Conservation (phyloP, 2,113 vertebrate genomes). For the Egretta garzetta region DNA sequence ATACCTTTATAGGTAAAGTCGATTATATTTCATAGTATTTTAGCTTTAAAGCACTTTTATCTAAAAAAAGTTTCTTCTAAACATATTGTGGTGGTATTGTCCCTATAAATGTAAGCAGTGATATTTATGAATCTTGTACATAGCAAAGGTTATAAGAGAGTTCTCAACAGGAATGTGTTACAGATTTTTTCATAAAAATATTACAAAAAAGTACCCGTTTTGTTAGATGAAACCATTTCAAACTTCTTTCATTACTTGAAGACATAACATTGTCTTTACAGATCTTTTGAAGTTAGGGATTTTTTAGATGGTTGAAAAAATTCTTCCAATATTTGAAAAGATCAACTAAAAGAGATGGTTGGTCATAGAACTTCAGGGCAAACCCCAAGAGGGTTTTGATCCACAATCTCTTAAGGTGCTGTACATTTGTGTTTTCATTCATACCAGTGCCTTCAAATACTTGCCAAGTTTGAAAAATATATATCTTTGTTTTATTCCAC, state of each 20-base stretch:
- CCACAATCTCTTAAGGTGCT: constrained; percentile 43
- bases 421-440: constrained; percentile 67
- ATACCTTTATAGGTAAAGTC: background rate
- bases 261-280: constrained; percentile 59
- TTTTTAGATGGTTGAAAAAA: constrained; percentile 49
- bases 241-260: constrained; percentile 53
- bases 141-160: background rate
- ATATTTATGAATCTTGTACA: background rate
- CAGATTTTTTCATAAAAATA: background rate
- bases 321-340: constrained; percentile 47
- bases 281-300: constrained; percentile 35
- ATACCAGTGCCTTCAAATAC: constrained; percentile 45
- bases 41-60: background rate
- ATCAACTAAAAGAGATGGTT: constrained; percentile 34
- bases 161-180: constrained; percentile 9
- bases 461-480: constrained; percentile 31
- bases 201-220: background rate
- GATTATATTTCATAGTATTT: background rate
- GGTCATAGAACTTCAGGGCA: constrained; percentile 61
- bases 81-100: background rate
- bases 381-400: constrained; percentile 67
- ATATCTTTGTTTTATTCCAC: constrained; percentile 44
- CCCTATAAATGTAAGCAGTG: background rate
- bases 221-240: constrained; percentile 39
- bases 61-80: background rate